Conservation (phyloP, 2,797 vertebrate species). For the Poeciliopsis presidionis region DNA sequence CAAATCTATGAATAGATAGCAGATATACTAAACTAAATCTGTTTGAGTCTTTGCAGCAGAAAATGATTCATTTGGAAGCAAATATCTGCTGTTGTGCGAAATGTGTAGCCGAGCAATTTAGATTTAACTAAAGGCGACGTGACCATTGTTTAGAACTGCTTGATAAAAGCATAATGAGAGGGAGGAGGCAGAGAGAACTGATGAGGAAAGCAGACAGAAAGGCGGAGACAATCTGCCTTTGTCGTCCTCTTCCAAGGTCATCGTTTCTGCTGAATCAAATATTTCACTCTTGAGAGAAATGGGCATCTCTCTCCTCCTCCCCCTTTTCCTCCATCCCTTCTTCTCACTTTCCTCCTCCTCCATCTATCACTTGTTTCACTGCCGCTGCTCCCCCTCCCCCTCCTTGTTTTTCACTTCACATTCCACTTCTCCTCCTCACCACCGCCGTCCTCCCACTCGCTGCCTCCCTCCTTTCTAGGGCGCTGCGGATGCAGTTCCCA, state of each 20-base stretch:
- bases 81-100: slow-evolving; percentile 9
- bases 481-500: slow-evolving; percentile 86
- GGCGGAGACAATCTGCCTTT: slow-evolving; percentile 42
- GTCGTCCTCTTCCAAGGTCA: slow-evolving; percentile 74
- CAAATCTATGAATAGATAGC: neutral
- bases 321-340: slow-evolving; percentile 55
- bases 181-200: slow-evolving; percentile 4
- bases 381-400: slow-evolving; percentile 42
- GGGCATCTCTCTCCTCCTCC: slow-evolving; percentile 50
- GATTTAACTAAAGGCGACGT: slow-evolving; percentile 15
- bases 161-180: slow-evolving; percentile 13
- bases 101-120: slow-evolving; percentile 27
- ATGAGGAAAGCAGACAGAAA: slow-evolving; percentile 14
- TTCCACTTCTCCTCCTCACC: slow-evolving; percentile 28
- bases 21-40: neutral
- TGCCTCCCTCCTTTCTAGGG: slow-evolving; percentile 53
- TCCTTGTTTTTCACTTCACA: slow-evolving; percentile 64
- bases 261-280: slow-evolving; percentile 78
- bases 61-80: slow-evolving; percentile 5
- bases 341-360: slow-evolving; percentile 47
- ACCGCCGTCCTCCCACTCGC: slow-evolving; percentile 5
- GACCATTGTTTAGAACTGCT: slow-evolving; percentile 15
- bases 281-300: slow-evolving; percentile 62
- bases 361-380: slow-evolving; percentile 51
- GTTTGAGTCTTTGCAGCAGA: neutral